Percentiles rank a stretch among this genome's conserved stretches.
These are phyloP conservation scores for Formica aserva DNA, from an alignment of 2,888 invertebrate genomes.

Conservation along the genomic window DNA sequence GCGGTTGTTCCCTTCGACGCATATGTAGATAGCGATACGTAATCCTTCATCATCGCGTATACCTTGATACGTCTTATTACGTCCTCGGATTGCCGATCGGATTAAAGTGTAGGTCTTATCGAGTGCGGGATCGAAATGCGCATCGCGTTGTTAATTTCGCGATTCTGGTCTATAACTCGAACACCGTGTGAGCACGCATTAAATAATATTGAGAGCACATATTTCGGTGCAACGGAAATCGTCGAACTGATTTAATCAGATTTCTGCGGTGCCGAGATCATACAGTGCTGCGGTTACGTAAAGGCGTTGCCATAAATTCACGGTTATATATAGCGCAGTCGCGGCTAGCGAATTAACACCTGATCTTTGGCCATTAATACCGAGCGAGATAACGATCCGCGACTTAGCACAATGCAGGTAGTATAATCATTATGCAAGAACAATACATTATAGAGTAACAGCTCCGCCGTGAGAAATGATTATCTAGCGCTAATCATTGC, in stretches of 20 bases:
- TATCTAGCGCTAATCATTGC: slow-evolving; percentile 34
- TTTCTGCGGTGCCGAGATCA: slow-evolving; percentile 11
- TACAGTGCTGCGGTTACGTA: neutral
- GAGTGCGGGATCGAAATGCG: slow-evolving; percentile 30
- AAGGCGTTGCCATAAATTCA: slow-evolving; percentile 32
- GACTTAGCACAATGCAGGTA: slow-evolving; percentile 57
- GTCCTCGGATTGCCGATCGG: slow-evolving; percentile 4
- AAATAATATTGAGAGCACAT: neutral
- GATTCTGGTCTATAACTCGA: neutral
- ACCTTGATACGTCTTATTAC: slow-evolving; percentile 37
- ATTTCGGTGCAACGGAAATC: slow-evolving; percentile 18
- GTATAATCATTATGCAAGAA: slow-evolving; percentile 43
- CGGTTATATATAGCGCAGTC: slow-evolving; percentile 24
- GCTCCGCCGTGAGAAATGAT: slow-evolving; percentile 15
- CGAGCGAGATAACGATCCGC: slow-evolving; percentile 63
- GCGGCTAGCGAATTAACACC: slow-evolving; percentile 41
- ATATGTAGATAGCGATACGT: neutral
- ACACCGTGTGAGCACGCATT: neutral
- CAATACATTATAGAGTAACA: slow-evolving; percentile 45
- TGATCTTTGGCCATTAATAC: slow-evolving; percentile 45
- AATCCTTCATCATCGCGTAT: slow-evolving; percentile 4
- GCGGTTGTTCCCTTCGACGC: slow-evolving; percentile 3
- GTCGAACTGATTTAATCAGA: slow-evolving; percentile 26
- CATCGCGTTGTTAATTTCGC: slow-evolving; percentile 32
- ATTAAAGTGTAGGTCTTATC: slow-evolving; percentile 41